Percentiles rank a stretch among this genome's conserved stretches.
These are phyloP conservation scores for Helicoverpa zea DNA, from an alignment of 1,140 invertebrate genomes.

Conservation along the genomic window DNA sequence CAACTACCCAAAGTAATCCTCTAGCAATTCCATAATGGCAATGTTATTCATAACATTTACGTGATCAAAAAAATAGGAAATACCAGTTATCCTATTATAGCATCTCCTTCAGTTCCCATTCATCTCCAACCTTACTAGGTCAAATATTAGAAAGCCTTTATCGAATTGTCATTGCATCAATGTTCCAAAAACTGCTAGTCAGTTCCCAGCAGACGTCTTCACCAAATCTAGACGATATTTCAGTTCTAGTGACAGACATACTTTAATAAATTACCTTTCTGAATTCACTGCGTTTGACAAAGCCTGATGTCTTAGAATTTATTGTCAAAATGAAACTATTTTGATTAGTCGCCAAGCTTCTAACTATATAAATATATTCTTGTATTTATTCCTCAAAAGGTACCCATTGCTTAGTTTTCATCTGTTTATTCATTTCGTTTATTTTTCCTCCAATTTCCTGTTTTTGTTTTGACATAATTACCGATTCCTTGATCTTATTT, in stretches of 20 bases:
- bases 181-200: background rate
- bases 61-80: no score
- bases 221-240: background rate
- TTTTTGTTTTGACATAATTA: background rate
- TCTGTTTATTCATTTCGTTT: background rate
- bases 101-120: background rate
- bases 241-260: background rate
- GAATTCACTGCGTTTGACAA: background rate
- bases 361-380: background rate
- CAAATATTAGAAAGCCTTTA: no score
- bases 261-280: conserved; percentile 20
- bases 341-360: background rate
- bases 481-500: background rate
- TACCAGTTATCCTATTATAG: no score
- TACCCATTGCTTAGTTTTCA: background rate
- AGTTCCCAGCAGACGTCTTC: background rate
- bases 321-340: background rate
- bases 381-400: background rate
- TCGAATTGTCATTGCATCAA: background rate
- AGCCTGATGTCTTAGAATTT: background rate
- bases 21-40: no score
- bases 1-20: no score
- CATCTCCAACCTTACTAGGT: background rate
- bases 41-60: no score
- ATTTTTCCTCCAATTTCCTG: conserved; percentile 8